These are phyloP conservation scores for Macroglossus sobrinus DNA, from an alignment of 2,113 vertebrate species.

Conservation along the genomic window DNA sequence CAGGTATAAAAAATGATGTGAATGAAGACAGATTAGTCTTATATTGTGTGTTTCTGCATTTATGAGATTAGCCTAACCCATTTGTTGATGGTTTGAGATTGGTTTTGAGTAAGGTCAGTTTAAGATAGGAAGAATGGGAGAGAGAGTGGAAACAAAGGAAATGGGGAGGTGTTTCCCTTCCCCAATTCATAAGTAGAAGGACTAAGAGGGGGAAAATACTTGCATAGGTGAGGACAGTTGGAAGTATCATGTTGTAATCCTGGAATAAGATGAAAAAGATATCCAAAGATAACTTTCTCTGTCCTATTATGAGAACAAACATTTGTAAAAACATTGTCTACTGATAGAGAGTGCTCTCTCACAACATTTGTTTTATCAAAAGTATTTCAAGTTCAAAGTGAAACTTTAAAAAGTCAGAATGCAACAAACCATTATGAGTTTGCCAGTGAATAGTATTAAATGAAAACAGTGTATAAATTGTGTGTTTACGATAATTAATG, in stretches of 20 bases:
- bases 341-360: background rate
- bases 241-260: background rate
- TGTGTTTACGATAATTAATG: background rate
- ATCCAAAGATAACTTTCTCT: background rate
- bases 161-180: background rate
- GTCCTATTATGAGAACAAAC: background rate
- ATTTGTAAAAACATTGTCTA: background rate
- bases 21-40: background rate
- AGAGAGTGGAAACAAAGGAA: background rate
- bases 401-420: background rate
- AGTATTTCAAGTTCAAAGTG: background rate
- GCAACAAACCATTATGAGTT: background rate
- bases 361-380: background rate
- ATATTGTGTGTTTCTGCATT: background rate
- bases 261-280: background rate
- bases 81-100: background rate
- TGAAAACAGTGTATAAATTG: background rate
- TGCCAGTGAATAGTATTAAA: background rate
- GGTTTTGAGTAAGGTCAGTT: background rate
- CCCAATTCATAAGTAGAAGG: background rate
- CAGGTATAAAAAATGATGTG: background rate
- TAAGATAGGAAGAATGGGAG: background rate
- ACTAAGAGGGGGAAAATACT: background rate
- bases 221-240: background rate
- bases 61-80: background rate